Percentiles rank a stretch among this genome's conserved stretches.
Conservation (phyloP, 2,888 invertebrate species). For the Megaustenia siamemsis region DNA sequence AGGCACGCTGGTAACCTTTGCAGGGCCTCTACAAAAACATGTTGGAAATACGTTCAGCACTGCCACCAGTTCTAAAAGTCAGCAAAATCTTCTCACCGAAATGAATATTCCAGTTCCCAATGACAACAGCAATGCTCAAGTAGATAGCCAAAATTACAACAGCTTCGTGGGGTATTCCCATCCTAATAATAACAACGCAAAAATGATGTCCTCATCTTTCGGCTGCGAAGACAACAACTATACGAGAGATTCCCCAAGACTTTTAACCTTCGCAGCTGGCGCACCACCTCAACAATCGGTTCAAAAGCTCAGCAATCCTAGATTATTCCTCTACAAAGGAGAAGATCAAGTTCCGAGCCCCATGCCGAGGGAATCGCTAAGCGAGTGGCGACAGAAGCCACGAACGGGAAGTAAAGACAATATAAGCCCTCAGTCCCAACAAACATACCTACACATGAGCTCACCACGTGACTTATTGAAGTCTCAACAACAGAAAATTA, state of each 20-base stretch:
- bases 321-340: constrained; percentile 5
- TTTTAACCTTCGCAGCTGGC: constrained; percentile 34
- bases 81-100: constrained; percentile 30
- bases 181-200: constrained; percentile 17
- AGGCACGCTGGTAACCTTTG: neutral
- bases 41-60: neutral
- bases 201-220: neutral
- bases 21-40: constrained; percentile 23
- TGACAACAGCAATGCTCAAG: constrained; percentile 35
- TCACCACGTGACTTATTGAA: constrained; percentile 32
- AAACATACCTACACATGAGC: constrained; percentile 43
- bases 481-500: constrained; percentile 2
- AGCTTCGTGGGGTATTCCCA: constrained; percentile 26
- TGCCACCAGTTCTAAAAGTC: constrained; percentile 1
- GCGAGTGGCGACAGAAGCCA: constrained; percentile 29
- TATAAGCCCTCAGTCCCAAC: neutral
- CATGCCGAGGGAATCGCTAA: constrained; percentile 36
- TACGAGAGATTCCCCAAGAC: constrained; percentile 42
- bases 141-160: constrained; percentile 25
- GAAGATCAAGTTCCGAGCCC: constrained; percentile 39
- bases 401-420: neutral
- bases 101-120: constrained; percentile 46
- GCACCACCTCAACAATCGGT: constrained; percentile 20
- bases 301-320: constrained; percentile 2
- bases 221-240: neutral